Evolutionary conservation across 2,113 vertebrate species (phyloP), one percentile per base, ranked within the genome.

Genomic region (Protomyctophum bolini): DNA sequence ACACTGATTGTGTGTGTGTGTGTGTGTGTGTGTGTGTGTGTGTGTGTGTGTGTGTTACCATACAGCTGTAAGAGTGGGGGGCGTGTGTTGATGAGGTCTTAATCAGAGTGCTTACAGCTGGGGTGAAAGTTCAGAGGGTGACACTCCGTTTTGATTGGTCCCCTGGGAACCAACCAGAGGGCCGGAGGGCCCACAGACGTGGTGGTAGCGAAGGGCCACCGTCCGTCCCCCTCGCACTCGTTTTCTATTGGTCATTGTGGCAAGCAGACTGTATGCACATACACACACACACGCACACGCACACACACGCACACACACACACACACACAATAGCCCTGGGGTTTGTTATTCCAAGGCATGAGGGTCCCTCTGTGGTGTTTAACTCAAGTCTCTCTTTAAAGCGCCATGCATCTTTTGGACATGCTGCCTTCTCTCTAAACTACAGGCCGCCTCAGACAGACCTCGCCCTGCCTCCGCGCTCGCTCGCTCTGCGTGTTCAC

Each of bases 91-190:
- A 91, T 89, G 87, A 88, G 85, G 90, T 87, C 88, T 86, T 89
- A 92, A 92, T 92, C 90, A 91, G 88, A 77, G 84, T 66, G 84
- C 87, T 91, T 91, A 89, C 83, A 88, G 81, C 73, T 41, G 45
- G 63, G 92, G 91, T 87, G 46, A 83, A 75, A 85, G 92, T 91
- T 92, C 85, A 9, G 12, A 50, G 71, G 87, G 82, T 82, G 79
- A 73, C 66, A 83, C 81, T 79, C 69, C 77, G 69, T 81, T 91
- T 86, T 87, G 90, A 91, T 91, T 92, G 81, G 68, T 73, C 85
- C 82, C 81, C 84, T 85, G 86, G 76, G 90, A 91, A 85, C 74
- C 82, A 21, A 79, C 62, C 64, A 7, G 70, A 7, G 70, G 76
- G 83, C 85, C 82, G 6, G 52, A 59, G 84, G 77, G 76, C 61